Evolutionary conservation across 1,140 invertebrate genomes (phyloP).

Genomic region (Drosophila funebris): DNA sequence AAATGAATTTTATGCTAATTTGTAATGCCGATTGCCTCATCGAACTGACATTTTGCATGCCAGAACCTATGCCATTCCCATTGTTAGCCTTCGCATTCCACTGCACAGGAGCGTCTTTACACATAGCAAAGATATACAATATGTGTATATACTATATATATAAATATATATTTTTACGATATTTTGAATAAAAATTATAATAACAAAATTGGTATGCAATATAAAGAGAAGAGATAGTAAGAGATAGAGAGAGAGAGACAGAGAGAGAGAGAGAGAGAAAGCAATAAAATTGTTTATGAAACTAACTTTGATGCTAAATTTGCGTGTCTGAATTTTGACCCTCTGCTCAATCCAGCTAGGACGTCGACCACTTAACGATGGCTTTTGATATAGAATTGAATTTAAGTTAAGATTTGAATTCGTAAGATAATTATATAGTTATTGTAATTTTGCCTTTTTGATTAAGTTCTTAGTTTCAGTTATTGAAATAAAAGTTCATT

Average conservation of each 20-base stretch:
- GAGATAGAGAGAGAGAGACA: slow-evolving; percentile 48
- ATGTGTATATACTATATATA: not conserved
- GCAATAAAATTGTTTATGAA: slow-evolving; percentile 80
- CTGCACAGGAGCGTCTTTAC: slow-evolving; percentile 40
- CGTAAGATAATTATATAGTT: slow-evolving; percentile 49
- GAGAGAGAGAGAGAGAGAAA: slow-evolving; percentile 66
- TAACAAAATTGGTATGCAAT: slow-evolving; percentile 67
- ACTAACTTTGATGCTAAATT: slow-evolving; percentile 84
- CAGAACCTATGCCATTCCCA: slow-evolving; percentile 18
- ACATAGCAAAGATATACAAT: slow-evolving; percentile 8
- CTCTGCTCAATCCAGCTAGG: slow-evolving; percentile 84
- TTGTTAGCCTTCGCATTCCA: slow-evolving; percentile 28
- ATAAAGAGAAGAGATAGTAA: slow-evolving; percentile 58
- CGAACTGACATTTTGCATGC: slow-evolving; percentile 20
- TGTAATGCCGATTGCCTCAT: slow-evolving; percentile 35
- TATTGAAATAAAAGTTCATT: slow-evolving; percentile 46
- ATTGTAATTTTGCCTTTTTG: slow-evolving; percentile 25
- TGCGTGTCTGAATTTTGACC: slow-evolving; percentile 84
- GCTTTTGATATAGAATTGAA: slow-evolving; percentile 73
- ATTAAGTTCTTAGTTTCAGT: slow-evolving; percentile 33
- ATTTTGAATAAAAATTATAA: slow-evolving; percentile 51
- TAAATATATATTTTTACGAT: slow-evolving; percentile 26
- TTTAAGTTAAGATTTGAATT: slow-evolving; percentile 53
- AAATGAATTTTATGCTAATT: slow-evolving; percentile 41
- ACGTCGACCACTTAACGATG: slow-evolving; percentile 84